Conservation (phyloP, 2,888 invertebrate genomes). For the Ligdia adustata region DNA sequence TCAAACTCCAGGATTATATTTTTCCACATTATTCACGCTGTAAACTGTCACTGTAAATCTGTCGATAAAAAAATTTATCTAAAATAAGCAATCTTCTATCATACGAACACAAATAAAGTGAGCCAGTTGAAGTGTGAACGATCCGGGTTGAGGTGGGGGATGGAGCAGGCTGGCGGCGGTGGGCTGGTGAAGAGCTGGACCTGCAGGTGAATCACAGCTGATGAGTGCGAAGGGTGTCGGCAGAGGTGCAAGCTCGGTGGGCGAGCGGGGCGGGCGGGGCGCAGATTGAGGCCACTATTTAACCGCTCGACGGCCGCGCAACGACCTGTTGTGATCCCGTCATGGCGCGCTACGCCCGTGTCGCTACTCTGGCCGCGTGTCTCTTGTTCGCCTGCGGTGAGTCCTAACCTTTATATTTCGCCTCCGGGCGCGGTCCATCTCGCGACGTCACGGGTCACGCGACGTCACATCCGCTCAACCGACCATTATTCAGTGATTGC, state of each 20-base stretch:
- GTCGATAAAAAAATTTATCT: no score
- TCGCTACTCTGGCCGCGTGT: constrained; percentile 83
- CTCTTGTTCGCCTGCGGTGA: constrained; percentile 83
- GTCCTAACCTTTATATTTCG: constrained; percentile 81
- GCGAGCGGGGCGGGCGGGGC: constrained; percentile 82
- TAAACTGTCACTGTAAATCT: no score
- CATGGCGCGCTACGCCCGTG: constrained; percentile 84
- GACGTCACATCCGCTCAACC: constrained; percentile 62
- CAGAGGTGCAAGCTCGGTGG: constrained; percentile 77
- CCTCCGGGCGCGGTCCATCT: constrained; percentile 73
- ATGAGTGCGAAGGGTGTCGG: constrained; percentile 77
- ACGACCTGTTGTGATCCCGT: constrained; percentile 85
- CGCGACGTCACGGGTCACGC: constrained; percentile 74
- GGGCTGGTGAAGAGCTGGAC: constrained; percentile 38
- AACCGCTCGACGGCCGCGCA: constrained; percentile 80
- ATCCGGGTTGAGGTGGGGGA: no score
- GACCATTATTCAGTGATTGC: constrained; percentile 66
- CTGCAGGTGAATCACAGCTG: constrained; percentile 73
- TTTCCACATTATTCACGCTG: no score
- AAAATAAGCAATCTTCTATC: no score
- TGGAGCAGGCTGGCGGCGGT: constrained; percentile 12
- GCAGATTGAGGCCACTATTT: constrained; percentile 84
- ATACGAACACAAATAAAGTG: no score
- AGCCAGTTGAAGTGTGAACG: no score
- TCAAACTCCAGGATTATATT: no score